Evolutionary conservation across 2,888 invertebrate genomes (phyloP).

Genomic region (Entomobrya proxima): DNA sequence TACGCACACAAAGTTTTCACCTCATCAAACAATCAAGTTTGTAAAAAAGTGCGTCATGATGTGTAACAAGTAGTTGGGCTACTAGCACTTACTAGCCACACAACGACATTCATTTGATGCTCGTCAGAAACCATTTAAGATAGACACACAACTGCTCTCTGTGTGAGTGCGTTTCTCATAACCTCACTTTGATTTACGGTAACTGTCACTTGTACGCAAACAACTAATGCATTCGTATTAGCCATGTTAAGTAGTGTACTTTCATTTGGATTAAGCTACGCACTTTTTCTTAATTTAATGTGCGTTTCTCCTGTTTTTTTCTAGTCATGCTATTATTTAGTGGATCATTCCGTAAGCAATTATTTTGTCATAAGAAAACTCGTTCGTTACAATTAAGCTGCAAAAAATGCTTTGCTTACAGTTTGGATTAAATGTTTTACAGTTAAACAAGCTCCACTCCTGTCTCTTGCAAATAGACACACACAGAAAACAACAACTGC

Average conservation of each 20-base stretch:
- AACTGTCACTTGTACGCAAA: slow-evolving; percentile 7
- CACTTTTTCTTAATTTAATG: slow-evolving; percentile 25
- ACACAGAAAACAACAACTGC: not conserved
- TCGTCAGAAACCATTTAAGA: not conserved
- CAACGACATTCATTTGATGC: not conserved
- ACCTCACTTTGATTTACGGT: slow-evolving; percentile 13
- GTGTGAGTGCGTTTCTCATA: not conserved
- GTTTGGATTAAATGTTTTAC: slow-evolving; percentile 8
- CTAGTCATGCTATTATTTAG: not conserved
- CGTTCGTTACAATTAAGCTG: slow-evolving; percentile 18
- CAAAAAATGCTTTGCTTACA: slow-evolving; percentile 8
- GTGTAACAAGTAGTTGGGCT: slow-evolving; percentile 5
- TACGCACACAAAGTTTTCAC: slow-evolving; percentile 37
- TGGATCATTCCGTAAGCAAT: slow-evolving; percentile 11
- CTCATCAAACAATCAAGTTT: slow-evolving; percentile 13
- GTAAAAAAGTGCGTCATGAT: not conserved
- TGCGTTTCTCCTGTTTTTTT: slow-evolving; percentile 20
- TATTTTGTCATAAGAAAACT: slow-evolving; percentile 19
- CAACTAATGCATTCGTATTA: not conserved
- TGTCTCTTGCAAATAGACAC: not conserved
- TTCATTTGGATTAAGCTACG: slow-evolving; percentile 38
- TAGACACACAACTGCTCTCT: not conserved
- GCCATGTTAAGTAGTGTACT: slow-evolving; percentile 20
- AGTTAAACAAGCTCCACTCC: not conserved
- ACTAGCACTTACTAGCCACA: not conserved